Conservation (phyloP, 2,113 vertebrate species). For the Cyphomyrus discorhynchus region DNA sequence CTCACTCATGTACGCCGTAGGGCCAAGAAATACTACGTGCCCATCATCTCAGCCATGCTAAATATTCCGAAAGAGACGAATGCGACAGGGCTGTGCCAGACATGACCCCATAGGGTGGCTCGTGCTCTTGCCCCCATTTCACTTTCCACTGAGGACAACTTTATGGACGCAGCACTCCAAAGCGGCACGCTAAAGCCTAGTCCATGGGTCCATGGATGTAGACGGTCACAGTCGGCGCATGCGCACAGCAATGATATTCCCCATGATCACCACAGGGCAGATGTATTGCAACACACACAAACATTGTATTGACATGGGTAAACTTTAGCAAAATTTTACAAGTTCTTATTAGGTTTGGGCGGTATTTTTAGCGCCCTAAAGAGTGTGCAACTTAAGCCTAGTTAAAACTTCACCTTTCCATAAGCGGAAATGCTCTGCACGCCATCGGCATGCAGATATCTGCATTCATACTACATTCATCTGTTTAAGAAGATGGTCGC, state of each 20-base stretch:
- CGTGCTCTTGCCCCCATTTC: neutral
- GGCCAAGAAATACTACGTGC: neutral
- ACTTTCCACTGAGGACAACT: neutral
- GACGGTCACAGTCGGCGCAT: neutral
- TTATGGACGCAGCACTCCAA: neutral
- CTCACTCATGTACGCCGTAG: neutral
- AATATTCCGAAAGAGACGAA: neutral
- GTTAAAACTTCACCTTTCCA: neutral
- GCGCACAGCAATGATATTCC: neutral
- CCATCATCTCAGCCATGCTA: neutral
- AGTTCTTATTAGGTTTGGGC: neutral
- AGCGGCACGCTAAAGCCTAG: neutral
- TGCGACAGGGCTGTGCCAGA: neutral
- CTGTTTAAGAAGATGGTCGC: neutral
- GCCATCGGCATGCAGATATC: neutral
- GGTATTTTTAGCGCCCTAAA: neutral
- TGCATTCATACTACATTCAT: neutral
- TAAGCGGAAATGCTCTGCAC: neutral
- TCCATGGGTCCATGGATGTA: neutral
- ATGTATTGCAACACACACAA: neutral
- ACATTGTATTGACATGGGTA: neutral
- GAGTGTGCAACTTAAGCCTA: neutral
- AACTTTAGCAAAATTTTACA: neutral
- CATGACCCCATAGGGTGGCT: neutral
- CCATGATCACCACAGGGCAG: neutral